Conservation (phyloP, 2,113 vertebrate species). For the Eulemur macaco region DNA sequence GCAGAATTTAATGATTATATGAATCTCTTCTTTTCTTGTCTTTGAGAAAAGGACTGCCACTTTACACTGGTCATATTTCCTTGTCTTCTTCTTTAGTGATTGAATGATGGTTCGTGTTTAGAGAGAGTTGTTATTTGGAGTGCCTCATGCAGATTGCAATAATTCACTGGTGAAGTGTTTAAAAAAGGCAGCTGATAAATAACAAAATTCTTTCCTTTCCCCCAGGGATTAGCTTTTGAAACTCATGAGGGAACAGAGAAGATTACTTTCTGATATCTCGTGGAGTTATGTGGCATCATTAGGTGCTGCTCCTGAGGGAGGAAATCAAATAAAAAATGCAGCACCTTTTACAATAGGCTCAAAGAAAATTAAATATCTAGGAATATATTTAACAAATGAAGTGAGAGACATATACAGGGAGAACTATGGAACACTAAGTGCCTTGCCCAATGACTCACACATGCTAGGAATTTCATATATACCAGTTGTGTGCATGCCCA, state of each 20-base stretch:
- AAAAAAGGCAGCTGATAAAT: constrained; percentile 75
- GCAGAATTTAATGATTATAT: constrained; percentile 13
- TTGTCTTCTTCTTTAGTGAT: background rate
- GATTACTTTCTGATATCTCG: constrained; percentile 75
- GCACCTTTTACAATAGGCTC: too few relatives aligned
- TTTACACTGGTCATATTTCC: constrained; percentile 39
- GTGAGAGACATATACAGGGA: too few relatives aligned
- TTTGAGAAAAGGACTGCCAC: constrained; percentile 53
- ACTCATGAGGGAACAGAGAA: constrained; percentile 54
- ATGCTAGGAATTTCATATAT: background rate
- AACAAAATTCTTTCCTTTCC: constrained; percentile 64
- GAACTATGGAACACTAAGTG: background rate
- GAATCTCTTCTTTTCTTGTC: constrained; percentile 36
- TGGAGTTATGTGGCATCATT: constrained; percentile 68
- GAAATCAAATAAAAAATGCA: background rate
- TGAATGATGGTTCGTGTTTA: constrained; percentile 53
- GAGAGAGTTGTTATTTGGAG: constrained; percentile 59
- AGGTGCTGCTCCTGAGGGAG: constrained; percentile 57
- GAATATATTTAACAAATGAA: too few relatives aligned
- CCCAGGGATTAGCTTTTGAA: constrained; percentile 62
- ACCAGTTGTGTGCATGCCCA: background rate
- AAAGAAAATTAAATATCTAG: too few relatives aligned
- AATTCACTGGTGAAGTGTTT: constrained; percentile 67
- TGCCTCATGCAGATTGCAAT: constrained; percentile 65
- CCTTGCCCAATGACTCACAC: background rate